Evolutionary conservation across 2,888 invertebrate species (phyloP).

Genomic region (Sylvicola fuscatus): DNA sequence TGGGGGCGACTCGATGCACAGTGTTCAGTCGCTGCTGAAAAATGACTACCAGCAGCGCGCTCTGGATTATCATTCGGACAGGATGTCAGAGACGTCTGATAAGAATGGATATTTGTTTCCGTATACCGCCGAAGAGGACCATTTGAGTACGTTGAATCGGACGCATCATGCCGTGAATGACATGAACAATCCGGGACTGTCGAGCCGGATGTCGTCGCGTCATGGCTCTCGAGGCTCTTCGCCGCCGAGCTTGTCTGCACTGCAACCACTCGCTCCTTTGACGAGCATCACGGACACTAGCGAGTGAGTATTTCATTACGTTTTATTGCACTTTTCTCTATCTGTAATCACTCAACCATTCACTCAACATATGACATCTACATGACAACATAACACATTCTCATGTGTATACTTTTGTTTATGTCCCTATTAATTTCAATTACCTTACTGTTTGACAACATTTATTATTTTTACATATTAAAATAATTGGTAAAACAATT

Average conservation of each 20-base stretch:
- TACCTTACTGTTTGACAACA: no score
- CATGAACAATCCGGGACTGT: conserved; percentile 30
- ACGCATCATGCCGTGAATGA: conserved; percentile 23
- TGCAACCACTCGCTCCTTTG: conserved; percentile 34
- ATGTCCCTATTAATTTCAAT: no score
- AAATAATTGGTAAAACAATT: no score
- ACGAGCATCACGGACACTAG: conserved; percentile 41
- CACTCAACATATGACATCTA: no score
- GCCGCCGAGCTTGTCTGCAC: conserved; percentile 29
- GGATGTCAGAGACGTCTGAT: conserved; percentile 48
- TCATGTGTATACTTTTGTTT: no score
- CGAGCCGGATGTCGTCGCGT: conserved; percentile 16
- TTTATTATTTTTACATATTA: no score
- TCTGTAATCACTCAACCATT: no score
- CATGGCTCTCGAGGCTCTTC: conserved; percentile 22
- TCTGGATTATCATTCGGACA: conserved; percentile 28
- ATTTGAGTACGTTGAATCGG: conserved; percentile 25
- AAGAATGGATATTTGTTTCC: conserved; percentile 69
- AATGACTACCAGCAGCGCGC: conserved; percentile 20
- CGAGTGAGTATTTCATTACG: conserved; percentile 33
- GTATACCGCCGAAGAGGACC: conserved; percentile 66
- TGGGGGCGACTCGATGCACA: conserved; percentile 19
- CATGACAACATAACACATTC: no score
- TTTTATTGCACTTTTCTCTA: no score
- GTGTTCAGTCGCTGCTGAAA: conserved; percentile 23